A percentile compares a stretch with the other conserved stretches of the same genome.
Conservation (phyloP, 2,113 vertebrate genomes). For the Felis catus region DNA sequence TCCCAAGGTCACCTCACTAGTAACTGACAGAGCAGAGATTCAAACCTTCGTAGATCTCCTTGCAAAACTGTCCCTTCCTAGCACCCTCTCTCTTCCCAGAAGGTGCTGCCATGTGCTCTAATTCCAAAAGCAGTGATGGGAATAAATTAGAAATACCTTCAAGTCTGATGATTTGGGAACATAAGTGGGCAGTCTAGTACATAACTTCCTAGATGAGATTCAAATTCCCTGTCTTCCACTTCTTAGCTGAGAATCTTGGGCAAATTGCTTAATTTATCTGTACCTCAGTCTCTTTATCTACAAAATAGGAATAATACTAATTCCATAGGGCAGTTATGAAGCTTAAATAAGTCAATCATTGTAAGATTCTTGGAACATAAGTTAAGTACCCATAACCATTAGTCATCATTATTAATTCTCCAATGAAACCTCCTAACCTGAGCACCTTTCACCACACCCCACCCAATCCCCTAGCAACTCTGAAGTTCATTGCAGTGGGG, state of each 20-base stretch:
- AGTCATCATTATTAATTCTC: background rate
- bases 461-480: background rate
- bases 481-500: background rate
- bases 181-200: background rate
- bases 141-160: conserved; percentile 3
- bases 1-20: background rate
- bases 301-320: background rate
- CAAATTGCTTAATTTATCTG: background rate
- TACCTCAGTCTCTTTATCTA: background rate
- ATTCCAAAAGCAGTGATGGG: background rate
- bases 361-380: background rate
- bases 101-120: background rate
- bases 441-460: background rate
- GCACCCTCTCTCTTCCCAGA: background rate
- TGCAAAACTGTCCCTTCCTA: background rate
- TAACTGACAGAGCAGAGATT: background rate
- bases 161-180: background rate
- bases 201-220: background rate
- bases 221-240: background rate
- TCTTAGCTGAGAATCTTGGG: background rate
- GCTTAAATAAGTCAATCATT: background rate
- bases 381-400: background rate
- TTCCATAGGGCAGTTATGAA: background rate
- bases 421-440: background rate
- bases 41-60: background rate